Base-by-base conservation (phyloP, 1,140 invertebrate species). In the Camponotus vicinus region DNA sequence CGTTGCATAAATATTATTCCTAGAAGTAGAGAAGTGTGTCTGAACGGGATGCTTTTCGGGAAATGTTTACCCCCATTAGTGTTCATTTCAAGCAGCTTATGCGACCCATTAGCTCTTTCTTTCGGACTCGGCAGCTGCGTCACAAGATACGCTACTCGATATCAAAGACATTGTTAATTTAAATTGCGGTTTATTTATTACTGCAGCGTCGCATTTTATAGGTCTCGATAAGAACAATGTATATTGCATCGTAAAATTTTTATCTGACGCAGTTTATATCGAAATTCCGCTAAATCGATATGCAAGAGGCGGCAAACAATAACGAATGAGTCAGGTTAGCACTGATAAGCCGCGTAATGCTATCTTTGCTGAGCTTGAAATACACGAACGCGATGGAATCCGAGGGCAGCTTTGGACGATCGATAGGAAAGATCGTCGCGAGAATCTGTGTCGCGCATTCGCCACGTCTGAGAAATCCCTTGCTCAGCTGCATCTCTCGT, bases 1-100 rank as follows among this genome's bases (percentile, higher is more conserved):
- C 52, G 86, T 89, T 89, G 83, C 88, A 34, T 89, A 89, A 89
- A 89, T 89, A 89, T 89, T 89, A 88, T 89, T 89, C 73, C 59
- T 85, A 61, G 88, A 89, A 78, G 66, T 69, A 34, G 52, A 88
- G 66, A 64, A 69, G 57, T 66, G 55, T 37, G 42, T 40, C 9
- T 3, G 11, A 52, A 49, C 83, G 27, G 18, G 27, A 64, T 55
- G 84, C 78, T 89, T 86, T 80, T 88, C 87, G 76, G 83, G 63
- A 89, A 89, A 88, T 88, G 83, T 89, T 89, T 89, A 86, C 59
- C 75, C 75, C 87, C 88, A 89, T 88, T 86, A 89, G 78, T 64
- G 76, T 86, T 86, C 75, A 86, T 89, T 89, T 69, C 82, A 66
- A 45, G 55, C 69, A 21, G 66, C 73, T 88, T 73, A 82, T 89